Conservation (phyloP, 35 echinoderm and acorn worm species). For the Anneissia japonica region DNA sequence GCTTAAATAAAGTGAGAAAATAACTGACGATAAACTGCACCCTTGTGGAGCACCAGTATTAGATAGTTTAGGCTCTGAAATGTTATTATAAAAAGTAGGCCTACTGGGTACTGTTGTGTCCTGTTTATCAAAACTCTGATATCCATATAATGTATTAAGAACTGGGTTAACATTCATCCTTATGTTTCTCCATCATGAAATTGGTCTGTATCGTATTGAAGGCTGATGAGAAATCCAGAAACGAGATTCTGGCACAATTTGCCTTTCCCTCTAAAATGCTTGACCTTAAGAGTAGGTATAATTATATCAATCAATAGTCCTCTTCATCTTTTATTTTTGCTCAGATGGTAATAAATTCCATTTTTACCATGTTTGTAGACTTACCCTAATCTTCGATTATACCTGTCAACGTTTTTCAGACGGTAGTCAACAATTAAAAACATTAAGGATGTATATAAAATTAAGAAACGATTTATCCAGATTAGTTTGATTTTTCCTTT, state of each 20-base stretch:
- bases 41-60: not conserved
- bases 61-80: not conserved
- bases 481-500: no score
- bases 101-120: not conserved
- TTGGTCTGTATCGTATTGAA: constrained; percentile 21
- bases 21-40: not conserved
- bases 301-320: no score
- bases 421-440: no score
- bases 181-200: constrained; percentile 9
- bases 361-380: no score
- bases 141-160: not conserved
- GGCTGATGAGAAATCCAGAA: constrained; percentile 9
- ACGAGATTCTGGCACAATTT: not conserved
- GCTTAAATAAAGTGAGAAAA: not conserved
- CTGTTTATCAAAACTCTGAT: not conserved
- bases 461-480: no score
- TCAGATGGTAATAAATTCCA: no score
- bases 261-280: not conserved
- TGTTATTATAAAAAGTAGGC: not conserved
- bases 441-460: no score
- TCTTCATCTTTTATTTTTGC: no score
- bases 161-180: constrained; percentile 8
- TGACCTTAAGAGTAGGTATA: not conserved
- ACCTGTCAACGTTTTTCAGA: no score
- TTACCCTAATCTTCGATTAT: no score